phyloP scores from a whole-genome alignment of 2,797 vertebrate genomes.

The Esox lucius region DNA sequence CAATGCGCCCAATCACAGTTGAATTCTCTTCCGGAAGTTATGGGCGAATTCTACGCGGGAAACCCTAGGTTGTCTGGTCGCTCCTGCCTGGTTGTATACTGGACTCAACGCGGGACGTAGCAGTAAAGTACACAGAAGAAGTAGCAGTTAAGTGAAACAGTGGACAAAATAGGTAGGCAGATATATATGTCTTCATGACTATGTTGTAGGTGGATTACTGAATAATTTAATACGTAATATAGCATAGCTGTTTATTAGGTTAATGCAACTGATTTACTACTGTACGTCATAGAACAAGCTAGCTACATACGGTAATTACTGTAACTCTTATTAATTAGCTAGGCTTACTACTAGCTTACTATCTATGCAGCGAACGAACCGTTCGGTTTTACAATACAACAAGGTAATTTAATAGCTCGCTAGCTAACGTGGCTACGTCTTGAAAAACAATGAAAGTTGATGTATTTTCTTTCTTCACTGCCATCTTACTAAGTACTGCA shows the following conservation, averaged over 20 bases:
- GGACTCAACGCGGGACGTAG: neutral
- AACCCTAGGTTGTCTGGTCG: slow-evolving; percentile 16
- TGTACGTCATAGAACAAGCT: neutral
- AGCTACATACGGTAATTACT: neutral
- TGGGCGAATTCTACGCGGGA: slow-evolving; percentile 65
- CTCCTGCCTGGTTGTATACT: neutral
- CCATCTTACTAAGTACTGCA: neutral
- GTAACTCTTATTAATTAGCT: neutral
- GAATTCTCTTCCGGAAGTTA: slow-evolving; percentile 58
- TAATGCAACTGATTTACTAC: neutral
- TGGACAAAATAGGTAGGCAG: neutral
- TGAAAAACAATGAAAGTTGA: neutral
- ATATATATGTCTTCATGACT: neutral
- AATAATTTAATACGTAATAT: neutral
- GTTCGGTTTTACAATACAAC: neutral
- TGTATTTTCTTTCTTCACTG: neutral
- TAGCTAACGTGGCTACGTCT: no score
- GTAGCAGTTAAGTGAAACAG: neutral
- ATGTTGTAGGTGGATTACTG: neutral
- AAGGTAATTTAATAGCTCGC: neutral
- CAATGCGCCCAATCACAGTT: slow-evolving; percentile 7
- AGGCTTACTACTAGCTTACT: neutral
- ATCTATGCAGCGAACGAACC: neutral
- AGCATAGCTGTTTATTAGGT: neutral
- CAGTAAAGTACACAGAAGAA: no score